Percentiles rank a stretch among this genome's conserved stretches.
Evolutionary conservation across 2,888 invertebrate species (phyloP).

Genomic region (Lutraria lutraria): DNA sequence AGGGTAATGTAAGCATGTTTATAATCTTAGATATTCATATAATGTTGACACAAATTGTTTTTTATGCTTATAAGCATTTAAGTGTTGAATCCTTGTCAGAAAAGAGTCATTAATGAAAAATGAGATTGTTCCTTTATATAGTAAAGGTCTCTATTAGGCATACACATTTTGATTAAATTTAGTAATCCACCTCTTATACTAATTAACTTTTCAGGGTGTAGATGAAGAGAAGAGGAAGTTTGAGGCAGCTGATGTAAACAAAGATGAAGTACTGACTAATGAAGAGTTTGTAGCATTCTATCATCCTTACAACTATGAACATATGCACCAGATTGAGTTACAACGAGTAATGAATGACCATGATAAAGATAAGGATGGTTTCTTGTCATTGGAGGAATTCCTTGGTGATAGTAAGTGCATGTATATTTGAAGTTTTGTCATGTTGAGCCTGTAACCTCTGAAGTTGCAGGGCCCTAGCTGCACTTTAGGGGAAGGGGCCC

Average conservation of each 20-base stretch:
- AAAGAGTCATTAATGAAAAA: too few relatives aligned
- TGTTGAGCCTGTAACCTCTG: too few relatives aligned
- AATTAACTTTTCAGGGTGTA: conserved; percentile 85
- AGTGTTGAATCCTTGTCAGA: too few relatives aligned
- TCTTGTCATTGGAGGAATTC: conserved; percentile 94
- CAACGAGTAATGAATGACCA: conserved; percentile 92
- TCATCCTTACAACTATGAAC: conserved; percentile 96
- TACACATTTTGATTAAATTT: too few relatives aligned
- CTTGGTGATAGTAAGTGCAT: conserved; percentile 76
- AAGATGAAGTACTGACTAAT: conserved; percentile 92
- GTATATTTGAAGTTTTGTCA: background rate
- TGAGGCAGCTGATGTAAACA: conserved; percentile 93
- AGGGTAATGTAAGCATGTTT: too few relatives aligned
- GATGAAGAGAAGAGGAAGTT: conserved; percentile 95
- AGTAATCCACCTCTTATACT: background rate
- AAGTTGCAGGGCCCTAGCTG: too few relatives aligned
- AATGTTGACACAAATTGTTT: too few relatives aligned
- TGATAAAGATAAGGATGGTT: conserved; percentile 94
- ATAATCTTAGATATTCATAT: too few relatives aligned
- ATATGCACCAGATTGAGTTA: conserved; percentile 90
- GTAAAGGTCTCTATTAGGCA: too few relatives aligned
- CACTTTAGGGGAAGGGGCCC: too few relatives aligned
- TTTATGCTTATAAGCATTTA: too few relatives aligned
- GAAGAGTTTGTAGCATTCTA: conserved; percentile 95
- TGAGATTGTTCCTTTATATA: too few relatives aligned